phyloP scores from a whole-genome alignment of 2,113 vertebrate genomes.

The Spea multiplicata region DNA sequence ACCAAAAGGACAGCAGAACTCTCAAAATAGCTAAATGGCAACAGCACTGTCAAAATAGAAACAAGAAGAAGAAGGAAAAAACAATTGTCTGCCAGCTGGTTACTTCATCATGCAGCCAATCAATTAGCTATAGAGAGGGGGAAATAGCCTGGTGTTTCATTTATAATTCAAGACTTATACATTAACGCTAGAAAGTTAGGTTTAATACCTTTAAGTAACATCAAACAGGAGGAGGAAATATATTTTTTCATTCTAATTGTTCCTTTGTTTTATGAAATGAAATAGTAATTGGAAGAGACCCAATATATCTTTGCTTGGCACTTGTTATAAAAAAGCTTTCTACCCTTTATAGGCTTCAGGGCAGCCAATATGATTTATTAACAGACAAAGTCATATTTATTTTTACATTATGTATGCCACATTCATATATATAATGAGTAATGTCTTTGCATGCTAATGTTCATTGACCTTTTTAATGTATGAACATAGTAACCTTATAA shows the following conservation, averaged over 20 bases:
- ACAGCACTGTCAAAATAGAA: slow-evolving; percentile 25
- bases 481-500: too few relatives aligned
- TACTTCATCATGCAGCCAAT: slow-evolving; percentile 31
- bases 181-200: slow-evolving; percentile 30
- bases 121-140: slow-evolving; percentile 21
- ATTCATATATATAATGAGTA: too few relatives aligned
- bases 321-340: too few relatives aligned
- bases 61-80: slow-evolving; percentile 8
- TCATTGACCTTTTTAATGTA: too few relatives aligned
- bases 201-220: slow-evolving; percentile 33
- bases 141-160: slow-evolving; percentile 31
- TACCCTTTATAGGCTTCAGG: too few relatives aligned
- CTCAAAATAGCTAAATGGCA: slow-evolving; percentile 15
- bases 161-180: slow-evolving; percentile 35
- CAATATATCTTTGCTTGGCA: not conserved
- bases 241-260: slow-evolving; percentile 6
- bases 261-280: slow-evolving; percentile 28
- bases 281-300: slow-evolving; percentile 15
- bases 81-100: slow-evolving; percentile 20
- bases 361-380: too few relatives aligned
- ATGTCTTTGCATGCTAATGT: too few relatives aligned
- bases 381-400: too few relatives aligned
- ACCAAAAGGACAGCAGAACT: slow-evolving; percentile 14
- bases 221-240: slow-evolving; percentile 21
- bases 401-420: too few relatives aligned